Evolutionary conservation across 1,140 invertebrate genomes (phyloP).

Genomic region (Colletes gigas): DNA sequence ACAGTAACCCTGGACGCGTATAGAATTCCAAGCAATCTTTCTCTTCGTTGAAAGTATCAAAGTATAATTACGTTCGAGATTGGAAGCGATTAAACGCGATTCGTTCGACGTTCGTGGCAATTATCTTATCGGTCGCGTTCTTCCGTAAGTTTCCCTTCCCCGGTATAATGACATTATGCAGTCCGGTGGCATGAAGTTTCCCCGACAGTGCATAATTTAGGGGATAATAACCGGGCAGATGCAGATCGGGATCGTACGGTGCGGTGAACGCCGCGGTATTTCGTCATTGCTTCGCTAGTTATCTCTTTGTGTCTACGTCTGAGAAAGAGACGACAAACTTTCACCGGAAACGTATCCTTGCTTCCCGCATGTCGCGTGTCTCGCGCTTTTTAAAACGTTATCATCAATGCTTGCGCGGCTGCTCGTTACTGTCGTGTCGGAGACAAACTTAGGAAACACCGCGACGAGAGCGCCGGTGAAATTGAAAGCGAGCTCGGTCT

Average conservation of each 20-base stretch:
- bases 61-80: neutral
- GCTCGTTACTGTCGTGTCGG: neutral
- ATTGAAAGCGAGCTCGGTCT: neutral
- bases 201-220: slow-evolving; percentile 12
- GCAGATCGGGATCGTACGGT: slow-evolving; percentile 11
- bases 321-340: neutral
- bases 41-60: neutral
- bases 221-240: neutral
- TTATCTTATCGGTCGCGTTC: neutral
- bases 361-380: neutral
- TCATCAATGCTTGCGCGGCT: neutral
- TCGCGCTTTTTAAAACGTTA: neutral
- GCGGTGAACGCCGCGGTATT: slow-evolving; percentile 7
- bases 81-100: no score
- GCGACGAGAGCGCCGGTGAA: neutral
- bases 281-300: slow-evolving; percentile 1
- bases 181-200: slow-evolving; percentile 1
- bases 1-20: no score
- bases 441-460: neutral
- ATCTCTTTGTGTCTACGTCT: neutral
- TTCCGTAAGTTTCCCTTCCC: neutral
- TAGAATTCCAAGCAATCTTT: no score
- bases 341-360: neutral
- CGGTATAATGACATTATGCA: neutral
- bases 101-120: neutral